Conservation (phyloP, 2,113 vertebrate genomes). For the Cairina moschata region DNA sequence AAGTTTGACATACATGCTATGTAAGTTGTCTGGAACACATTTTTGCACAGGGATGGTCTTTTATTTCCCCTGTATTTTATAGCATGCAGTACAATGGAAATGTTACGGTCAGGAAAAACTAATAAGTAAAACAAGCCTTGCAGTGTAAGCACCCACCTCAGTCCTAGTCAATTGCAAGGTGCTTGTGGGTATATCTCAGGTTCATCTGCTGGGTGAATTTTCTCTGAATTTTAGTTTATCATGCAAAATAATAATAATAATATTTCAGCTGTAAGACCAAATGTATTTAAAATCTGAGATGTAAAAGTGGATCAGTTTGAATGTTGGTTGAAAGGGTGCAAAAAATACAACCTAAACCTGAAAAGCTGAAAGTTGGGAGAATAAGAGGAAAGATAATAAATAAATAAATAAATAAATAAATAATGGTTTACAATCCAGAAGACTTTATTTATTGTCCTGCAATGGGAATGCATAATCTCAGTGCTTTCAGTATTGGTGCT, state of each 20-base stretch:
- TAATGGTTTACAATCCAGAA: conserved; percentile 38
- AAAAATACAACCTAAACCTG: not conserved
- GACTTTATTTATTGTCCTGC: conserved; percentile 52
- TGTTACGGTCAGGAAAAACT: accelerated
- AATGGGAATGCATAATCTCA: conserved; percentile 61
- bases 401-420: not conserved
- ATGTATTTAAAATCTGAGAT: not conserved
- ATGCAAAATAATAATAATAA: not conserved
- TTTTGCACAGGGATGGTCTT: not conserved
- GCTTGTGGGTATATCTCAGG: not conserved
- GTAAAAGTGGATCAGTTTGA: not conserved
- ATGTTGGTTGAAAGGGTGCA: not conserved
- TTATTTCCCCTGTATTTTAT: not conserved
- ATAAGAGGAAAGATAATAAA: not conserved
- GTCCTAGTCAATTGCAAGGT: not conserved
- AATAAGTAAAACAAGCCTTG: not conserved
- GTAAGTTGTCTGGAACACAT: not conserved
- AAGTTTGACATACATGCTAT: accelerated
- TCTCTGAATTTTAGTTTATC: not conserved
- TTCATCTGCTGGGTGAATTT: not conserved
- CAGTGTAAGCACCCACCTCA: not conserved
- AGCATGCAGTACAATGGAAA: not conserved
- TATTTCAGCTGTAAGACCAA: not conserved
- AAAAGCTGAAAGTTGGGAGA: not conserved
- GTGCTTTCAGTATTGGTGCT: conserved; percentile 71